Evolutionary conservation across 2,888 invertebrate genomes (phyloP), one percentile per base, ranked within the genome.

Genomic region (Pandemis cinnamomeana): DNA sequence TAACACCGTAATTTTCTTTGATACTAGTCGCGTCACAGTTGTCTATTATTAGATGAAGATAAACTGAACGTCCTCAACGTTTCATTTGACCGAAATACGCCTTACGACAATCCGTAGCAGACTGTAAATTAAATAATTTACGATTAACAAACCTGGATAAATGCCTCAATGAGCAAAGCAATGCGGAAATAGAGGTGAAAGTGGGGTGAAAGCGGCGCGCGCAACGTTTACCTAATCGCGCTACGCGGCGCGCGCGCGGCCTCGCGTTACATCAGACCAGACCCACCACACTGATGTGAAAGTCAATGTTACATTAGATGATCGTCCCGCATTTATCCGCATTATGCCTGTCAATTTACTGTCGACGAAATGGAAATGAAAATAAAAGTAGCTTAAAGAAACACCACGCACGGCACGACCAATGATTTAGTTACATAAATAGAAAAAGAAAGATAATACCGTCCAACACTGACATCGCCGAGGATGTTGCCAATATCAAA

Each of bases 241-340:
- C 83, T 27, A 58, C 84, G 83, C 83, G 77, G 78, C 78, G 80
- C 81, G 76, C 79, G 79, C 76, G 78, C 79, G 80, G 77, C 77
- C 72, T 76, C 75, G 77, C 79, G 82, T 88, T 87, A 87, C 89
- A 86, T 87, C 90, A 90, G 87, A 84, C 82, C 64, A 90, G 87
- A 84, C 82, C 64, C 72, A 84, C 84, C 81, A 82, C 83, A 83
- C 86, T 83, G 86, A 89, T 90, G 92, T 90, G 93, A 93, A 93
- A 93, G 93, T 93, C 93, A 93, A 93, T 93, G 93, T 92, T 93
- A 93, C 87, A 90, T 88, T 87, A 85, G 85, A 88, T 87, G 85
- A 87, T 82, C 78, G 76, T 77, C 77, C 76, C 75, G 81, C 79
- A 80, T 80, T 80, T 76, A 72, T 80, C 74, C 75, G 78, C 77